Evolutionary conservation across 2,888 invertebrate genomes (phyloP).

Genomic region (Harmothoe impar): DNA sequence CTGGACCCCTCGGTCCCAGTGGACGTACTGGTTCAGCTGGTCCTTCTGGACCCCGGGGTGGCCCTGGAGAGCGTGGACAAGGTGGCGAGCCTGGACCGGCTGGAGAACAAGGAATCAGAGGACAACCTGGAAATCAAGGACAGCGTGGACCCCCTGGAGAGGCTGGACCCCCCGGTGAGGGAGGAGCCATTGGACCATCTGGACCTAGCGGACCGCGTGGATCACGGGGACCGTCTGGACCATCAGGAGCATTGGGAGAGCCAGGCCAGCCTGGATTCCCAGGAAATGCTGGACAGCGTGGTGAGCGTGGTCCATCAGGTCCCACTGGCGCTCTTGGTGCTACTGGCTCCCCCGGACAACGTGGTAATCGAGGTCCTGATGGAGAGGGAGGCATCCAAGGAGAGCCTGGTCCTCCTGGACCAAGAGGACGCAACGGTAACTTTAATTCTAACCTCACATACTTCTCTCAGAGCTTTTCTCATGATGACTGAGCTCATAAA

Average conservation of each 20-base stretch:
- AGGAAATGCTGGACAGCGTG: slow-evolving; percentile 58
- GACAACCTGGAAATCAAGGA: slow-evolving; percentile 66
- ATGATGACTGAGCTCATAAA: too few relatives aligned
- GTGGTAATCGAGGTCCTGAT: slow-evolving; percentile 38
- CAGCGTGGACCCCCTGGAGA: slow-evolving; percentile 68
- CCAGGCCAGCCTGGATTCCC: slow-evolving; percentile 57
- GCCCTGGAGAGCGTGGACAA: slow-evolving; percentile 32
- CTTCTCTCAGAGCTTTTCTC: too few relatives aligned
- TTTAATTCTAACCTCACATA: background rate
- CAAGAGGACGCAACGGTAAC: slow-evolving; percentile 48
- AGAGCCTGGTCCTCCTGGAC: slow-evolving; percentile 64
- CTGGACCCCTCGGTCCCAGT: slow-evolving; percentile 63
- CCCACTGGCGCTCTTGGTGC: slow-evolving; percentile 65
- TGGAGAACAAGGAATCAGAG: slow-evolving; percentile 66
- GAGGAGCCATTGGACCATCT: slow-evolving; percentile 60
- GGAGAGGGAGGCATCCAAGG: slow-evolving; percentile 64
- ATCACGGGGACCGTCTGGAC: slow-evolving; percentile 1
- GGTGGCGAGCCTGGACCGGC: slow-evolving; percentile 60
- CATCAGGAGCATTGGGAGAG: slow-evolving; percentile 48
- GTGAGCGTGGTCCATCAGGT: slow-evolving; percentile 65
- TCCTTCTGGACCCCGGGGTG: slow-evolving; percentile 64
- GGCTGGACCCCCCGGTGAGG: slow-evolving; percentile 65
- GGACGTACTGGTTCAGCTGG: slow-evolving; percentile 66
- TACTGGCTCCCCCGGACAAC: slow-evolving; percentile 57
- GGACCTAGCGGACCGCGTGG: slow-evolving; percentile 57